Conservation (phyloP, 2,113 vertebrate genomes). For the Macquaria ambigua region DNA sequence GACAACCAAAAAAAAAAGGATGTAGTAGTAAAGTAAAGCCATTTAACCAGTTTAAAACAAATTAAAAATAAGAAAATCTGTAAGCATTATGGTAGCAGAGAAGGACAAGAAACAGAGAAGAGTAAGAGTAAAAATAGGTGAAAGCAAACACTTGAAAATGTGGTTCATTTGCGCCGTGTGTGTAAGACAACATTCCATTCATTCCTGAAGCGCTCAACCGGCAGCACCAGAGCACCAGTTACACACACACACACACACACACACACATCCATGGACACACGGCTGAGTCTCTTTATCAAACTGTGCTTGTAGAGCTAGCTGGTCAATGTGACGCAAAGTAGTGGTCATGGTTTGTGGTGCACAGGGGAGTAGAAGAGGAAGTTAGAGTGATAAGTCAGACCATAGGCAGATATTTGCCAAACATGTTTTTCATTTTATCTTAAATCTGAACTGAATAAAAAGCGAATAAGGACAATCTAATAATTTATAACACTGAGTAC, state of each 20-base stretch:
- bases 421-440: constrained; percentile 10
- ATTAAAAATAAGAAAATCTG: background rate
- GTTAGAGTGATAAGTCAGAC: constrained; percentile 22
- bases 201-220: constrained; percentile 81
- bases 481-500: background rate
- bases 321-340: constrained; percentile 6
- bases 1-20: constrained; percentile 5
- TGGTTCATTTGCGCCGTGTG: constrained; percentile 29
- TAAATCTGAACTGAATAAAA: background rate
- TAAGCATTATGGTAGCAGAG: background rate
- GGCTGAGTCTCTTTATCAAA: constrained; percentile 27
- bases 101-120: constrained; percentile 18
- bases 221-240: constrained; percentile 54
- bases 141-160: constrained; percentile 21
- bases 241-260: constrained; percentile 23
- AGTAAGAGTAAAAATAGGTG: constrained; percentile 20
- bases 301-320: background rate
- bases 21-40: constrained; percentile 27
- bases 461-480: background rate
- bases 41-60: constrained; percentile 14
- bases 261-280: background rate
- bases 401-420: constrained; percentile 14
- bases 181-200: constrained; percentile 84
- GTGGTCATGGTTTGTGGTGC: constrained; percentile 23
- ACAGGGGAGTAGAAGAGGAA: constrained; percentile 26